Conservation (phyloP, 2,113 vertebrate genomes). For the Paradoxurus hermaphroditus region DNA sequence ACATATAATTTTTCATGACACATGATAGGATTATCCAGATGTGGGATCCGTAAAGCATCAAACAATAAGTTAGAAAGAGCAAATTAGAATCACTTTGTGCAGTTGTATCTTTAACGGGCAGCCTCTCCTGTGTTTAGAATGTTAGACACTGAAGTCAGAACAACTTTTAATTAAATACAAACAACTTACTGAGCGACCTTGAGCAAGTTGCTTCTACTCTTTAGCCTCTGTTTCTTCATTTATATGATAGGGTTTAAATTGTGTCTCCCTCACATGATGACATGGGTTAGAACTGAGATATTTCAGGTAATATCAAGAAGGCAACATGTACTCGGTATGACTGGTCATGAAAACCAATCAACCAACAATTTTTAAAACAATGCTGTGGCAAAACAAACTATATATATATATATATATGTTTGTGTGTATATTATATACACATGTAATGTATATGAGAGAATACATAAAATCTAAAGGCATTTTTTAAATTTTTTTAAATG, state of each 20-base stretch:
- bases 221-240: not conserved
- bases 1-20: slow-evolving; percentile 46
- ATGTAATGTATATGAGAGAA: too few species aligned
- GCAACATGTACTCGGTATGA: not conserved
- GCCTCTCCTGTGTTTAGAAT: not conserved
- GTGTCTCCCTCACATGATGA: not conserved
- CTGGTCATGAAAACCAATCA: not conserved
- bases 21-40: slow-evolving; percentile 43
- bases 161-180: not conserved
- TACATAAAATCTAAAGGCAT: not conserved
- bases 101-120: not conserved
- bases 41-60: not conserved
- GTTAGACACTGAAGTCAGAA: not conserved
- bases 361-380: not conserved
- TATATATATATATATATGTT: too few species aligned
- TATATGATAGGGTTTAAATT: not conserved
- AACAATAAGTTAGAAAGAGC: slow-evolving; percentile 37
- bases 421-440: too few species aligned
- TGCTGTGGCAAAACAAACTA: not conserved
- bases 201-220: not conserved
- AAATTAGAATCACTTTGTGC: not conserved
- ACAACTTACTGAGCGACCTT: not conserved
- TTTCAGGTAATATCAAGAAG: not conserved
- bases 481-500: too few species aligned
- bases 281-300: not conserved